phyloP scores from a whole-genome alignment of 2,888 invertebrate genomes.

The Andrena minutula region DNA sequence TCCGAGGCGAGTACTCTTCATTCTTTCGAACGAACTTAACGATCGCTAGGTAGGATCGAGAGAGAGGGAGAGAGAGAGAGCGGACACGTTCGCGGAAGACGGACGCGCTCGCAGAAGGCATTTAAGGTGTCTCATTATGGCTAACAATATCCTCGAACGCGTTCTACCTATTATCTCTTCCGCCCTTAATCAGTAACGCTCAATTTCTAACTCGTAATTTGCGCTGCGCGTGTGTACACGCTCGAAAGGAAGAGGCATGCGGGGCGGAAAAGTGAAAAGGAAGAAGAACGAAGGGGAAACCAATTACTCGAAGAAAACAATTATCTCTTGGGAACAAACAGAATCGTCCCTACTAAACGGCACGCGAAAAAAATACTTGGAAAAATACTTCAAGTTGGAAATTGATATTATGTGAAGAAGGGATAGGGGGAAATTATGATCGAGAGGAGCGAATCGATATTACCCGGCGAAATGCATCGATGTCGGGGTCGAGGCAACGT shows the following conservation, averaged over 20 bases:
- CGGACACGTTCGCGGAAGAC: constrained; percentile 36
- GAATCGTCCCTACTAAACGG: neutral
- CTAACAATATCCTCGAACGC: constrained; percentile 56
- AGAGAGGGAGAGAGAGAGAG: neutral
- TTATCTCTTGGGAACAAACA: constrained; percentile 1
- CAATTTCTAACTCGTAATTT: constrained; percentile 62
- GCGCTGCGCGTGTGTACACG: constrained; percentile 33
- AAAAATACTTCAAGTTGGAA: neutral
- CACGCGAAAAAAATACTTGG: neutral
- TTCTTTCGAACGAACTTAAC: neutral
- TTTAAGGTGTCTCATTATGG: constrained; percentile 49
- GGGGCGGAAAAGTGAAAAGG: constrained; percentile 50
- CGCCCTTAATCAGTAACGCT: constrained; percentile 64
- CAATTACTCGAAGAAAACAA: constrained; percentile 13
- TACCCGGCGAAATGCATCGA: neutral
- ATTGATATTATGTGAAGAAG: neutral
- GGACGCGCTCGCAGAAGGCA: constrained; percentile 4
- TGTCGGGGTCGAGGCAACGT: neutral
- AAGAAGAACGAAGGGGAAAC: constrained; percentile 10
- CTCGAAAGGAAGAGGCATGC: constrained; percentile 25
- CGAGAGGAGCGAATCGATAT: neutral
- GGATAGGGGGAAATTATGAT: neutral
- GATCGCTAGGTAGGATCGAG: neutral
- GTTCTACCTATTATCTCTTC: constrained; percentile 59
- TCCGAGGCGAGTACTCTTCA: neutral